Base-by-base conservation (phyloP, 1,140 invertebrate species). In the Hyposmocoma kahamanoa region DNA sequence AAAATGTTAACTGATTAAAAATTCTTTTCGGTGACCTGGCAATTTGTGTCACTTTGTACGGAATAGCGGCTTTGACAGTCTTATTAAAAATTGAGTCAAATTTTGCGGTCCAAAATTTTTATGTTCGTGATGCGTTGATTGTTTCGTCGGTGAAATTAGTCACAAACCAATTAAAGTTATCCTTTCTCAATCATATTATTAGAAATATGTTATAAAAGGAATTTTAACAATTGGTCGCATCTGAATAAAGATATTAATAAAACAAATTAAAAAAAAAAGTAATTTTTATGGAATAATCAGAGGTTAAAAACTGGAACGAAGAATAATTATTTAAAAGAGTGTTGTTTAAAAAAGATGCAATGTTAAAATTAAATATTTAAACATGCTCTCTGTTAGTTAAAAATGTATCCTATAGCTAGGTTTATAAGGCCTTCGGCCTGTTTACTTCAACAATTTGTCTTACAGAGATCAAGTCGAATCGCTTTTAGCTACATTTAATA, bases 361-460 rank as follows among this genome's bases (percentile, higher is more conserved):
- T 39, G 50, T 63, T 61, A 68, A 67, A 76, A 76, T 74, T 68
- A 72, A 71, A 72, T 79, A 76, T 76, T 80, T 79, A 81, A 84
- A 79, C 80, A 84, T 84, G 75, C 80, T 63, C 55, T 52, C n/a
- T 62, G 68, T 47, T 43, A 59, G 59, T 50, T 62, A 61, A 58
- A 53, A 54, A 56, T 62, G 51, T 28, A 53, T 50, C 60, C 62
- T 63, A 70, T 47, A 57, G 54, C 51, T 63, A 41, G 17, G n/a
- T 48, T 42, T 32, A 46, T 61, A 34, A 28, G 64, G 67, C 59
- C 21, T 42, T 55, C 26, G 57, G 59, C 61, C 59, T 42, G 72
- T 80, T 84, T 76, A 81, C 77, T 84, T 81, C 80, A 81, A 84
- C 77, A 80, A 81, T 72, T n/a, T 63, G 67, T 80, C 72, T 70